Conservation (phyloP, 2,113 vertebrate species). For the Atractosteus spatula region DNA sequence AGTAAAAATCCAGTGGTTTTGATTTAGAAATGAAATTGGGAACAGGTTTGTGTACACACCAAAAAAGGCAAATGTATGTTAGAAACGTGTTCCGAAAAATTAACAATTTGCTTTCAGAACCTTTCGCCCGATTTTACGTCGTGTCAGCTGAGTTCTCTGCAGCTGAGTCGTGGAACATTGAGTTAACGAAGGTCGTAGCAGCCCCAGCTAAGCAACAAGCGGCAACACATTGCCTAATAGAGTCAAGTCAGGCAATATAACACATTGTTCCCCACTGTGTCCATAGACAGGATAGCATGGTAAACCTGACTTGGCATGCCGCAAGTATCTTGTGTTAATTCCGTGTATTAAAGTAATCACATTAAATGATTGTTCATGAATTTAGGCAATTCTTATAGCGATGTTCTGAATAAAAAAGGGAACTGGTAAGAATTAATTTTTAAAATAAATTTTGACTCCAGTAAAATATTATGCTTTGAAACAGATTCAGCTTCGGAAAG, state of each 20-base stretch:
- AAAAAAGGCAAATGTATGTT: background rate
- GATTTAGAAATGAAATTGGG: constrained; percentile 28
- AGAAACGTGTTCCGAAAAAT: constrained; percentile 11
- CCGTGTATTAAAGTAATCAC: too few species aligned
- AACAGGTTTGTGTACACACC: constrained; percentile 6
- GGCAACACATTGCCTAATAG: constrained; percentile 10
- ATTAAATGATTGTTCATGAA: too few species aligned
- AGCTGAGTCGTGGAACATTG: constrained; percentile 44
- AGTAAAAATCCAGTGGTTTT: constrained; percentile 14
- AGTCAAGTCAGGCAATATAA: background rate
- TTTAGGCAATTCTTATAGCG: too few species aligned
- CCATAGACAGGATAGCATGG: too few species aligned
- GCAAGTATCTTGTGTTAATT: too few species aligned
- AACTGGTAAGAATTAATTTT: too few species aligned
- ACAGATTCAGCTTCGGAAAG: too few species aligned
- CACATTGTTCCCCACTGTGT: too few species aligned
- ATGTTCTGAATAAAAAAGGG: too few species aligned
- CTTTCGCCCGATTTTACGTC: constrained; percentile 26
- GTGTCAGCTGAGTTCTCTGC: constrained; percentile 41
- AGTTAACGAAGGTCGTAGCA: constrained; percentile 27
- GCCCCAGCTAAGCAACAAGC: constrained; percentile 30
- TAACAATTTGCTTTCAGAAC: constrained; percentile 25
- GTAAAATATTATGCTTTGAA: too few species aligned
- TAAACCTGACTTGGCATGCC: too few species aligned
- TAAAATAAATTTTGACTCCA: too few species aligned